Conservation (phyloP, 2,797 vertebrate genomes). For the Poliocrania exsul region DNA sequence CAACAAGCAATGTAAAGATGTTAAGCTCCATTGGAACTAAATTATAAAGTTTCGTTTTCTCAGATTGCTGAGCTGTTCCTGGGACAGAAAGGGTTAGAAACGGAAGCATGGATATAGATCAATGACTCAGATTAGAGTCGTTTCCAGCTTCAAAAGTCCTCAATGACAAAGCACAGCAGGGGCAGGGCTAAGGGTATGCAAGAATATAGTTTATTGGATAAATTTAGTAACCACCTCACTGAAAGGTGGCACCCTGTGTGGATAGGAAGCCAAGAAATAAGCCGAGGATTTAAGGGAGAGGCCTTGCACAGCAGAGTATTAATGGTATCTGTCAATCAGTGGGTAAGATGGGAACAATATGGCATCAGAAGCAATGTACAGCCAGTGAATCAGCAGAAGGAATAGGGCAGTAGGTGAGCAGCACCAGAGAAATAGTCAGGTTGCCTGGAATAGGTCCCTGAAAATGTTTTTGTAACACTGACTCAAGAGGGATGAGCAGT, state of each 20-base stretch:
- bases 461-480: neutral
- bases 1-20: fast-evolving
- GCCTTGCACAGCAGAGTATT: neutral
- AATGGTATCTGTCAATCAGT: neutral
- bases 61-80: neutral
- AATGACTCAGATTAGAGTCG: neutral
- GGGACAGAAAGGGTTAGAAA: neutral
- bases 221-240: neutral
- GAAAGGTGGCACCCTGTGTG: neutral
- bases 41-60: neutral
- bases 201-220: neutral
- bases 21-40: neutral
- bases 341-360: neutral
- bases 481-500: neutral
- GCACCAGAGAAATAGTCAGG: neutral
- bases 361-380: neutral
- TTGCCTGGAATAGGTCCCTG: neutral
- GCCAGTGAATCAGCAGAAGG: neutral
- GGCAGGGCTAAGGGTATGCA: neutral
- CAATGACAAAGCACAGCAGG: neutral
- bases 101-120: neutral
- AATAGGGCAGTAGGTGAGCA: neutral
- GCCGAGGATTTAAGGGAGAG: neutral
- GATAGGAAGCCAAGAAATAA: neutral
- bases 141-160: neutral